A percentile compares a stretch with the other conserved stretches of the same genome.
Conservation (phyloP, 2,113 vertebrate genomes). For the pig (Sus scrofa) region DNA sequence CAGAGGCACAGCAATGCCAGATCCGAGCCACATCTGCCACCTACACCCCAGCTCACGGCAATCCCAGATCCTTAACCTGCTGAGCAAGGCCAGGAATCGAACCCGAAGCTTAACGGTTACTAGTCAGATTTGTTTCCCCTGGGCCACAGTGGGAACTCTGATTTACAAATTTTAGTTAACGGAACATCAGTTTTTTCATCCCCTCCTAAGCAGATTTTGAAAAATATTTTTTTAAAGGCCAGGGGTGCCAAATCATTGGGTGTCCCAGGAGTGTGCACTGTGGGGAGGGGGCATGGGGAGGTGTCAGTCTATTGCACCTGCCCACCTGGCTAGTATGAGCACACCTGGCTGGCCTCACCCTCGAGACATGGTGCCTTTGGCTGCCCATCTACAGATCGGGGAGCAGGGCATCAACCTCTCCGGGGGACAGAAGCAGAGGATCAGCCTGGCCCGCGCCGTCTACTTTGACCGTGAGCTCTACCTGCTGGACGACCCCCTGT, state of each 20-base stretch:
- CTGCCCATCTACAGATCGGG: constrained; percentile 85
- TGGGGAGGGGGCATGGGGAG: too few species aligned
- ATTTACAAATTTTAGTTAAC: not conserved
- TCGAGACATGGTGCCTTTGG: not conserved
- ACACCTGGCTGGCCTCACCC: too few species aligned
- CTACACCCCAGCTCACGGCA: too few species aligned
- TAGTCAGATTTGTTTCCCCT: too few species aligned
- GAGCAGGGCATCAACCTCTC: constrained; percentile 90
- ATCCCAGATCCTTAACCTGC: too few species aligned
- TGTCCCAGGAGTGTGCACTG: fast-evolving
- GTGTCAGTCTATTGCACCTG: not conserved
- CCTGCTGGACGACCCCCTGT: constrained; percentile 90
- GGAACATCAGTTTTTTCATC: not conserved
- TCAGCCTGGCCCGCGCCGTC: constrained; percentile 89
- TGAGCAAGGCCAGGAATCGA: too few species aligned
- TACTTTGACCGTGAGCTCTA: constrained; percentile 89
- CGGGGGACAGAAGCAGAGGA: constrained; percentile 90
- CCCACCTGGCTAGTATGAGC: not conserved
- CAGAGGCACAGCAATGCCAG: too few species aligned
- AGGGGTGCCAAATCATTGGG: not conserved
- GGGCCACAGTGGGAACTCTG: too few species aligned
- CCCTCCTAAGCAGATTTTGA: not conserved
- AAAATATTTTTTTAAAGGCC: not conserved
- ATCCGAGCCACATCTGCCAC: too few species aligned
- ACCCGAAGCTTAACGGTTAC: too few species aligned